Evolutionary conservation across 2,888 invertebrate species (phyloP), one percentile per base, ranked within the genome.

Genomic region (Fabriciana adippe): DNA sequence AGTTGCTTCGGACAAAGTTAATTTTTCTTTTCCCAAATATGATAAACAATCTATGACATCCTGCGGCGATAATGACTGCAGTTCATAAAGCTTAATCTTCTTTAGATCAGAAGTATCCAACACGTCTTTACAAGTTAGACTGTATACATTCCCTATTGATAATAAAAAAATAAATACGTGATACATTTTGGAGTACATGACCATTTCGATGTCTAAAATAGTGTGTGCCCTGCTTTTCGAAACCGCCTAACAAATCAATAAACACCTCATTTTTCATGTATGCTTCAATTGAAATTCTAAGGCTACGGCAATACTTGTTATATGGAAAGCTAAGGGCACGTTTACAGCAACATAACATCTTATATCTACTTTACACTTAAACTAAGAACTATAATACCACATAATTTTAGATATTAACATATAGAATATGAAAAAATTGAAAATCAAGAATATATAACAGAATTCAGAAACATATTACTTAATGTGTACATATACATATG

Each of bases 11-110:
- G 75, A 71, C 3, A 67, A 55, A 1, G 75, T 74, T 55, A 92
- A 66, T 54, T 80, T 79, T 14, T 84, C 79, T 68, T 80, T 88
- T 2, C 88, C 86, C 8, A 93, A 72, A 66, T 89, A 87, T 1
- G 83, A 77, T 2, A 92, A 55, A 70, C 92, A 93, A 54, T 84
- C 78, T 13, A 86, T 74, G n/a, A 89, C 76, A 14, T 89, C 87
- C 69, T 86, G 80, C 1, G 84, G 79, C 50, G 72, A 69, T 66
- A 88, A 79, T 14, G 80, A 75, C 73, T 85, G 74, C 55, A 92
- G 69, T 26, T 87, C 81, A 4, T 65, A 45, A 3, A 82, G 59
- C 0, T 81, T 72, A 8, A 84, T 50, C 48, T 78, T 83, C 6
- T 68, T 79, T 45, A 81, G 76, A 4, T 78, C 72, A 0, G 86